These are phyloP conservation scores for Indicator indicator DNA, from an alignment of 2,113 vertebrate species.

Conservation along the genomic window DNA sequence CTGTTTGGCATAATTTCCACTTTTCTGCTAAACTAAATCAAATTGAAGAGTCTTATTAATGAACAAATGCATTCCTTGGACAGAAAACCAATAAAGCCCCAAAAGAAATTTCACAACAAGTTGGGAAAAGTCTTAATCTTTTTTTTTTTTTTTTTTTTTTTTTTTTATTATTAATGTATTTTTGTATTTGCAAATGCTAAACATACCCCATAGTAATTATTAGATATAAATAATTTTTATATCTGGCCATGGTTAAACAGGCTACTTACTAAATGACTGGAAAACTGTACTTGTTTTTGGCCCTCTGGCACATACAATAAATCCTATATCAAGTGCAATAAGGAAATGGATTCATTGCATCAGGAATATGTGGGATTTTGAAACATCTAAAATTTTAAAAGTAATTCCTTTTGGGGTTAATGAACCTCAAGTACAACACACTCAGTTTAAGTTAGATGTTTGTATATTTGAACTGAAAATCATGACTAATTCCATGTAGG, in stretches of 20 bases:
- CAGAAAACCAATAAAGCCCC: neutral
- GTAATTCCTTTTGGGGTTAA: neutral
- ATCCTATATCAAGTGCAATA: neutral
- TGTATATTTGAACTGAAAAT: neutral
- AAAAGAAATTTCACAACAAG: neutral
- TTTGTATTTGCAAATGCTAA: neutral
- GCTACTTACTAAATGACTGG: neutral
- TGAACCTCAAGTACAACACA: neutral
- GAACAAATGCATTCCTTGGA: neutral
- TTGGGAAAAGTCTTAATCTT: neutral
- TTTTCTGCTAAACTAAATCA: neutral
- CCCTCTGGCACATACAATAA: neutral
- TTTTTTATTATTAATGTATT: too few relatives aligned
- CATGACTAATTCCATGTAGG: neutral
- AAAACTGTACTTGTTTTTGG: neutral
- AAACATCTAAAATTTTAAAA: neutral
- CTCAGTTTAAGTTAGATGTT: neutral
- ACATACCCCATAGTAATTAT: neutral
- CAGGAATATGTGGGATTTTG: neutral
- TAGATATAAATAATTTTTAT: conserved; percentile 2
- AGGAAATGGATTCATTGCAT: neutral
- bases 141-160: too few relatives aligned
- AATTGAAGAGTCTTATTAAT: neutral
- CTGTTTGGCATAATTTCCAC: neutral
- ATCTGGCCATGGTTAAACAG: neutral